These are phyloP conservation scores for Chaenogobius annularis DNA, from an alignment of 2,113 vertebrate genomes.

Conservation along the genomic window DNA sequence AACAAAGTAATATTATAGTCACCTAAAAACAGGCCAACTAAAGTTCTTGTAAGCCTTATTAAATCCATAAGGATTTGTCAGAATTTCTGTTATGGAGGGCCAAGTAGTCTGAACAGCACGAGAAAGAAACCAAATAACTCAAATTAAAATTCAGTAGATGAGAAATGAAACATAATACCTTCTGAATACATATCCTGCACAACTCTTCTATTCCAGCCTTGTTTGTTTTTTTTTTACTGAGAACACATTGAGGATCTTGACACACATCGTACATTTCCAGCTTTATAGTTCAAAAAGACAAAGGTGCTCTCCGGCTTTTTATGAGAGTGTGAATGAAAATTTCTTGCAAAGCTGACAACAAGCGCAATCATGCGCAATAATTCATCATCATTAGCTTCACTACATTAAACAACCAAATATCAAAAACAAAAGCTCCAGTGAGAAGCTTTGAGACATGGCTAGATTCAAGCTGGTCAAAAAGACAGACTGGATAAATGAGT, in stretches of 20 bases:
- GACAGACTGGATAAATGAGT: constrained; percentile 56
- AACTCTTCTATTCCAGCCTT: neutral
- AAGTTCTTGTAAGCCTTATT: too few species aligned
- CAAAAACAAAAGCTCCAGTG: constrained; percentile 31
- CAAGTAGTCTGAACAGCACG: too few species aligned
- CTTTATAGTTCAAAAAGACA: neutral
- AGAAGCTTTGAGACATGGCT: constrained; percentile 17
- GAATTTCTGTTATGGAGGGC: too few species aligned
- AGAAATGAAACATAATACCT: neutral
- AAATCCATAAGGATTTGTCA: too few species aligned
- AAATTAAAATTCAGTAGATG: neutral
- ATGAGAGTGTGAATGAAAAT: neutral
- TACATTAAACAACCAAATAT: constrained; percentile 51
- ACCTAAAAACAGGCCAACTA: neutral
- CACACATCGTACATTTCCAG: neutral
- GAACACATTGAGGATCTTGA: neutral
- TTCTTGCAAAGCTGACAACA: neutral
- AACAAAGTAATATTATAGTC: neutral
- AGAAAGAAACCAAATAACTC: neutral
- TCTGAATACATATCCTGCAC: neutral
- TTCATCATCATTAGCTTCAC: constrained; percentile 52
- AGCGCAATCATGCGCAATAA: constrained; percentile 36
- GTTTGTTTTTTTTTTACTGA: neutral
- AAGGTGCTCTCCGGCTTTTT: neutral
- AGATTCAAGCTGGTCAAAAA: constrained; percentile 37